Evolutionary conservation across 1,140 invertebrate species (phyloP), one percentile per base, ranked within the genome.

Genomic region (Drosophila oshimai): DNA sequence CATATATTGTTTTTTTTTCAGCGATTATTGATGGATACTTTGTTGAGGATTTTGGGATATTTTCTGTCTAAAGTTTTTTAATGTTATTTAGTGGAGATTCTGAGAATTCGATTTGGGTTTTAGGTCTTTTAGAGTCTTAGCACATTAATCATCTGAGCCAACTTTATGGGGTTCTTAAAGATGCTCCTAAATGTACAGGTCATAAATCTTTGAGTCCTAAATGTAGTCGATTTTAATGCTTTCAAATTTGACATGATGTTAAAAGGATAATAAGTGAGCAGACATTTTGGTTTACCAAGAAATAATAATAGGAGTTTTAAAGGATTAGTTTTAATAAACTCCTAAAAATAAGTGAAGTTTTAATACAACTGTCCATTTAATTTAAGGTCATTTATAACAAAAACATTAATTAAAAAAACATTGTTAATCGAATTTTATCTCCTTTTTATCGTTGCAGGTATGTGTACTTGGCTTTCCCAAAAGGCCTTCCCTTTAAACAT

Each of bases 381-480:
- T 29, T 29, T 29, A n/a, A 29, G 28, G 12, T 29, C 7, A 24
- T 37, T 15, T 41, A 15, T 45, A 29, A 7, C 34, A 31, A 28
- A 46, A 39, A 4, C 15, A 39, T 6, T 29, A 12, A 24, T 49
- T 29, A 33, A 45, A 31, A 26, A 33, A 17, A 65, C 31, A 64
- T 46, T 60, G 64, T 60, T 74, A 74, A 70, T 28, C 6, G 1
- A 17, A 45, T 34, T 54, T 49, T 6, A 18, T 51, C 33, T 50
- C 26, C 13, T 64, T 45, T 20, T 39, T 47, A 39, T 77, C 47
- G 50, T 86, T 80, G 3, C 75, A 84, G 79, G 79, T 84, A 75
- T 72, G 80, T 75, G 55, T 81, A 75, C 39, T 26, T 31, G 29
- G 7, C 17, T 42, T 15, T 12, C 47, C 24, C 55, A 50, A 37